Percentiles rank a stretch among this genome's conserved stretches.
These are phyloP conservation scores for Pomatostomus ruficeps DNA, from an alignment of 2,113 vertebrate genomes.

Conservation along the genomic window DNA sequence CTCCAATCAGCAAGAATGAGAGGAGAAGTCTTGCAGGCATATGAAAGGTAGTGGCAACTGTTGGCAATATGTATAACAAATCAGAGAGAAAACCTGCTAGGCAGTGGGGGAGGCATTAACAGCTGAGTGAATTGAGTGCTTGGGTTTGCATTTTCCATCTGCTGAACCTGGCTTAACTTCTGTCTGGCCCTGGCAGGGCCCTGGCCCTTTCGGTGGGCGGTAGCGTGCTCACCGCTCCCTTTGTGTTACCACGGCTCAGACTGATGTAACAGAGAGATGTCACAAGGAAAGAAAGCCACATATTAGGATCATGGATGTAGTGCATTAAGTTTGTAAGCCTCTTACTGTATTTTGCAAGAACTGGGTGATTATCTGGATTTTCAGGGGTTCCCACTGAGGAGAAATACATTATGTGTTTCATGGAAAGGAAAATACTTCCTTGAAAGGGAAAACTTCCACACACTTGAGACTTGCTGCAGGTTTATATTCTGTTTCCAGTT, in stretches of 20 bases:
- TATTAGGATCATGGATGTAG: neutral
- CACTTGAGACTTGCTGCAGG: neutral
- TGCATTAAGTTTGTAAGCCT: neutral
- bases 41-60: neutral
- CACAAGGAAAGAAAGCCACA: neutral
- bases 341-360: neutral
- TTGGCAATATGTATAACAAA: neutral
- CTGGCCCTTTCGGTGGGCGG: fast-evolving
- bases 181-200: neutral
- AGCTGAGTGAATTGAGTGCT: neutral
- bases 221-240: fast-evolving
- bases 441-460: neutral
- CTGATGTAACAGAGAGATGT: neutral
- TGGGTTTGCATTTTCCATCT: neutral
- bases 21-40: neutral
- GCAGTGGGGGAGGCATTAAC: neutral
- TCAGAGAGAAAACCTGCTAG: neutral
- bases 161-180: neutral
- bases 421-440: neutral
- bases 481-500: neutral
- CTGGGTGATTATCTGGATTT: neutral
- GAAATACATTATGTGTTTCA: neutral
- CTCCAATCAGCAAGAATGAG: neutral
- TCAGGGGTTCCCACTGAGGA: neutral
- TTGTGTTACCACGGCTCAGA: neutral